Conservation (phyloP, 2,113 vertebrate genomes). For the Nansenia antarctica region DNA sequence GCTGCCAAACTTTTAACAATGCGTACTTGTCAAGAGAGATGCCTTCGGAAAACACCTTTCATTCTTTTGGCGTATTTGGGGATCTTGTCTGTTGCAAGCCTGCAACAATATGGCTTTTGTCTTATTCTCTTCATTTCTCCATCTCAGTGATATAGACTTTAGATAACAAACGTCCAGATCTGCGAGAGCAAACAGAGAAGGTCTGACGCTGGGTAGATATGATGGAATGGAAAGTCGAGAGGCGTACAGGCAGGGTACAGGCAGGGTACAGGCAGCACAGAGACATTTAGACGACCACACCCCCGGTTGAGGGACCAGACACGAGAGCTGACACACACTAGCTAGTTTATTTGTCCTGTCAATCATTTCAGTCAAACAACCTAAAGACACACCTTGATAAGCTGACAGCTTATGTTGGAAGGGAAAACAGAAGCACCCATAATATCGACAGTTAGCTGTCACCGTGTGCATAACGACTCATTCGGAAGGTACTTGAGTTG, state of each 20-base stretch:
- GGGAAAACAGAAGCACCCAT: not conserved
- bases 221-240: not conserved
- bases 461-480: too few relatives aligned
- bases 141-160: conserved; percentile 44
- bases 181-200: not conserved
- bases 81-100: conserved; percentile 63
- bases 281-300: not conserved
- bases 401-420: not conserved
- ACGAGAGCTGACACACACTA: not conserved
- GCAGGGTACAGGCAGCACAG: not conserved
- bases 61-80: conserved; percentile 64
- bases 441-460: not conserved
- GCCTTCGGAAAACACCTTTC: conserved; percentile 77
- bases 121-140: conserved; percentile 34
- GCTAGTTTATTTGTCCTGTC: not conserved
- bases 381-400: not conserved
- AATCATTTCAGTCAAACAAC: not conserved
- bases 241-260: not conserved
- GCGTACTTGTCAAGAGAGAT: conserved; percentile 75
- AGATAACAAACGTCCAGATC: conserved; percentile 46
- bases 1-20: conserved; percentile 83
- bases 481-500: too few relatives aligned
- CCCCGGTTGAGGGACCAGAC: not conserved
- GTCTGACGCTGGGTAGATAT: not conserved
- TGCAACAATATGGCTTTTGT: conserved; percentile 86